These are phyloP conservation scores for Choristoneura rosaceana DNA, from an alignment of 2,888 invertebrate genomes.

Conservation along the genomic window DNA sequence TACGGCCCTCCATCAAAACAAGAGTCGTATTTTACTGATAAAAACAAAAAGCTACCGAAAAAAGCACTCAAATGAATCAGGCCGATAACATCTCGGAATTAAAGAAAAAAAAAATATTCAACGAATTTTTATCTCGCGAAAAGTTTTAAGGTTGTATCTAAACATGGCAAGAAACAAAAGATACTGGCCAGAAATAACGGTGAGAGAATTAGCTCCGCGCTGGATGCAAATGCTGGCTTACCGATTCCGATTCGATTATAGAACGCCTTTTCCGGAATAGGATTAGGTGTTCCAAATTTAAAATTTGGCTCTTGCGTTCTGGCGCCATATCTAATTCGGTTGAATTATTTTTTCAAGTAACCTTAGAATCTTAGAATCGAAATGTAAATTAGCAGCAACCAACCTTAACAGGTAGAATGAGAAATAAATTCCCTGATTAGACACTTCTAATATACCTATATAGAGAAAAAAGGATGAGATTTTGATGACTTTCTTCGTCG, in stretches of 20 bases:
- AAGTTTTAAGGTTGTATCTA: conserved; percentile 59
- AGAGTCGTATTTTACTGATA: conserved; percentile 59
- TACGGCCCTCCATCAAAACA: conserved; percentile 51
- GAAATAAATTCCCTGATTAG: background rate
- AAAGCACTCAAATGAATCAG: conserved; percentile 77
- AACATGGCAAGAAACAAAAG: conserved; percentile 38
- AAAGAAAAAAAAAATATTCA: conserved; percentile 48
- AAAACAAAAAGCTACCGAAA: conserved; percentile 54
- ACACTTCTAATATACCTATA: background rate
- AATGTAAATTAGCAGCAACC: background rate
- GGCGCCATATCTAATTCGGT: background rate
- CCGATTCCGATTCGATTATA: conserved; percentile 31
- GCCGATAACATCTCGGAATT: conserved; percentile 70
- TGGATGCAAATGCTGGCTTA: conserved; percentile 36
- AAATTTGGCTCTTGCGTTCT: conserved; percentile 9
- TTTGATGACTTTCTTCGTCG: background rate
- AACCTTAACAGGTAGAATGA: background rate
- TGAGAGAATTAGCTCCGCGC: conserved; percentile 30
- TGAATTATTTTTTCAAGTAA: background rate
- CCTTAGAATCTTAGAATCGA: background rate
- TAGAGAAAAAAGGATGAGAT: background rate
- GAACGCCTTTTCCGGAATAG: conserved; percentile 24
- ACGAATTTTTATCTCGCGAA: conserved; percentile 60
- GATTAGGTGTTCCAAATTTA: conserved; percentile 22
- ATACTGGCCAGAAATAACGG: conserved; percentile 26